Evolutionary conservation across 2,113 vertebrate species (phyloP).

Genomic region (Spermophilus dauricus): DNA sequence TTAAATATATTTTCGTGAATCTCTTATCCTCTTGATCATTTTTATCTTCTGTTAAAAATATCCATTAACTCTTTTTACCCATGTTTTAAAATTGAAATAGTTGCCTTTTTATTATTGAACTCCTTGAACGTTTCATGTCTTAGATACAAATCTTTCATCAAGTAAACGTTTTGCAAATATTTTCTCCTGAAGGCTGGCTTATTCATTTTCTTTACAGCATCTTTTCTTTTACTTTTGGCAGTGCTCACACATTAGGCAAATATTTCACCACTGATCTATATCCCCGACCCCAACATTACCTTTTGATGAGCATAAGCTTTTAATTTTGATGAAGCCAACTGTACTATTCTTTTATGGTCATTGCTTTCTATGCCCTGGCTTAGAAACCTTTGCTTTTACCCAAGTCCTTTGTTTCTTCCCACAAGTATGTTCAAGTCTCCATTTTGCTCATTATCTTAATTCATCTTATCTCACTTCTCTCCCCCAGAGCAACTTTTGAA

Average conservation of each 20-base stretch:
- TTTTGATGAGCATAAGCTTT: neutral
- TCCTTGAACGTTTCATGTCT: neutral
- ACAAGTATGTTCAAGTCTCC: neutral
- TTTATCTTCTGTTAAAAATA: neutral
- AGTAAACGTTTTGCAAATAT: neutral
- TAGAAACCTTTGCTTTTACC: neutral
- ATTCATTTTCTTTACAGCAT: neutral
- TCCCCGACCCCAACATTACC: neutral
- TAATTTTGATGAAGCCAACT: neutral
- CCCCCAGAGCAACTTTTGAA: neutral
- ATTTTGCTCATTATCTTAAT: neutral
- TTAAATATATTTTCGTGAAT: neutral
- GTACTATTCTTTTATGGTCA: neutral
- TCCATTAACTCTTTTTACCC: neutral
- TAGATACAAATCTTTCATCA: neutral
- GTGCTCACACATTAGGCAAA: neutral
- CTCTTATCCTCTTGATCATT: neutral
- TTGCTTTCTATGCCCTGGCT: neutral
- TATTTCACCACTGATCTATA: neutral
- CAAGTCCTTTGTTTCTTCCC: neutral
- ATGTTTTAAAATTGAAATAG: neutral
- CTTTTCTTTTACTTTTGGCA: neutral
- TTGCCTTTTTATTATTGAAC: slow-evolving; percentile 17
- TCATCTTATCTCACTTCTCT: neutral
- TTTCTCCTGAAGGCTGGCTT: neutral